Evolutionary conservation across 1,140 invertebrate genomes (phyloP).

Genomic region (Himalopsyche phryganea): DNA sequence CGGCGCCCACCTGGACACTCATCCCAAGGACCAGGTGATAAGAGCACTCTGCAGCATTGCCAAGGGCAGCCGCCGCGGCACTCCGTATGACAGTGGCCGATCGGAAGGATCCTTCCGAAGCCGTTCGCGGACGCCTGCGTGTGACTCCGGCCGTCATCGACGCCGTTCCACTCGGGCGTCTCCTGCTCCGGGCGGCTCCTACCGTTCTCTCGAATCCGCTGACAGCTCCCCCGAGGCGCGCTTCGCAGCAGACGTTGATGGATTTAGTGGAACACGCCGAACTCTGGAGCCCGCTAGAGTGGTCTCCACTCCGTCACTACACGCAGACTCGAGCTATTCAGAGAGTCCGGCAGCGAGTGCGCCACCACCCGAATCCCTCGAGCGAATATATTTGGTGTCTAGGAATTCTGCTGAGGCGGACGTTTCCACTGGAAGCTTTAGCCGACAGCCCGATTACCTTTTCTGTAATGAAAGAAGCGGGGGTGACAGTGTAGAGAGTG

Average conservation of each 20-base stretch:
- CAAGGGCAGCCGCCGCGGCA: constrained; percentile 44
- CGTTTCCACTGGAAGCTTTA: background rate
- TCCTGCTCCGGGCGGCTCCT: background rate
- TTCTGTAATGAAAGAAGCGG: constrained; percentile 6
- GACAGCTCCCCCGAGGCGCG: background rate
- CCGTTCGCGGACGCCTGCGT: constrained; percentile 45
- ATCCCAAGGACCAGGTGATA: constrained; percentile 83
- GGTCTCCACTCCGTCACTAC: constrained; percentile 8
- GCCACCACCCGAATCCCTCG: background rate
- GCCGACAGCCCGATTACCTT: constrained; percentile 2
- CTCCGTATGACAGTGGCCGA: constrained; percentile 36
- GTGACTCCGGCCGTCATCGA: constrained; percentile 36
- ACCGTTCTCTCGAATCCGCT: background rate
- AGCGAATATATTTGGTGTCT: constrained; percentile 1
- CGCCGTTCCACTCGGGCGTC: constrained; percentile 14
- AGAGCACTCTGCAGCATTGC: constrained; percentile 62
- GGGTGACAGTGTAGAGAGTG: background rate
- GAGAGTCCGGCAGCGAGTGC: background rate
- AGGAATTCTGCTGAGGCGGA: background rate
- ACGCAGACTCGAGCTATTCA: constrained; percentile 8
- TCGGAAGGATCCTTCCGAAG: constrained; percentile 48
- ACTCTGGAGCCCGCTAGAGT: background rate
- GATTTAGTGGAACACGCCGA: constrained; percentile 1
- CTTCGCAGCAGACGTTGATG: constrained; percentile 6
- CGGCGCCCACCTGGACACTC: constrained; percentile 74